Conservation (phyloP, 2,888 invertebrate species). For the Cenopis cana region DNA sequence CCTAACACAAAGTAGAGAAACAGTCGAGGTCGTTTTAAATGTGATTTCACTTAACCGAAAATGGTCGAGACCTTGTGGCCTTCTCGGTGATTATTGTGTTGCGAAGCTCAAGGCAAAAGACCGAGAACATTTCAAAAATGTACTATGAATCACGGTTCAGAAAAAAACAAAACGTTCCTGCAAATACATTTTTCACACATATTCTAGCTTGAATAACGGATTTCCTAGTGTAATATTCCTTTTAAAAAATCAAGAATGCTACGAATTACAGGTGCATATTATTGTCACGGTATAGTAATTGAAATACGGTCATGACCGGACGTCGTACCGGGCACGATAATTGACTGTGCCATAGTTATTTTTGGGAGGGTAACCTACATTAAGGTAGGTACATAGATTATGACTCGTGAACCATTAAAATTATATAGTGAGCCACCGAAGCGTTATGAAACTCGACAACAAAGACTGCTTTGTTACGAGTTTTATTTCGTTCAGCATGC, state of each 20-base stretch:
- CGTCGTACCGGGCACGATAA: slow-evolving; percentile 36
- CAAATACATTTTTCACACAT: neutral
- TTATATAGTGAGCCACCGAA: slow-evolving; percentile 36
- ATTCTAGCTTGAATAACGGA: neutral
- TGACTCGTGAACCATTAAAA: slow-evolving; percentile 42
- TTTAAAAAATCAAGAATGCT: slow-evolving; percentile 4
- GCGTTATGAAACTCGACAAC: slow-evolving; percentile 47
- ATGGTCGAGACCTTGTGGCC: slow-evolving; percentile 38
- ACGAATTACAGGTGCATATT: slow-evolving; percentile 7
- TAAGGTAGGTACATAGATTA: slow-evolving; percentile 39
- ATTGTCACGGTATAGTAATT: slow-evolving; percentile 21
- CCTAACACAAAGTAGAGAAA: slow-evolving; percentile 31
- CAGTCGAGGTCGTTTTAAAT: slow-evolving; percentile 34
- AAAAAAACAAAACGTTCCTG: neutral
- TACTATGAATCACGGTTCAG: neutral
- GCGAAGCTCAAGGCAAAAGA: slow-evolving; percentile 39
- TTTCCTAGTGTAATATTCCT: neutral
- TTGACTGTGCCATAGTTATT: slow-evolving; percentile 68
- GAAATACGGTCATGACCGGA: slow-evolving; percentile 32
- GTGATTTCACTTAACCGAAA: slow-evolving; percentile 44
- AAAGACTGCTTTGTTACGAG: slow-evolving; percentile 40
- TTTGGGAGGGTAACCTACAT: slow-evolving; percentile 63
- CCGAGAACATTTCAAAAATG: slow-evolving; percentile 14
- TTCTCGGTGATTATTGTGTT: slow-evolving; percentile 42
- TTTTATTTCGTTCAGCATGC: slow-evolving; percentile 8